Base-by-base conservation (phyloP, 2,888 invertebrate species). In the Xanthia togata region DNA sequence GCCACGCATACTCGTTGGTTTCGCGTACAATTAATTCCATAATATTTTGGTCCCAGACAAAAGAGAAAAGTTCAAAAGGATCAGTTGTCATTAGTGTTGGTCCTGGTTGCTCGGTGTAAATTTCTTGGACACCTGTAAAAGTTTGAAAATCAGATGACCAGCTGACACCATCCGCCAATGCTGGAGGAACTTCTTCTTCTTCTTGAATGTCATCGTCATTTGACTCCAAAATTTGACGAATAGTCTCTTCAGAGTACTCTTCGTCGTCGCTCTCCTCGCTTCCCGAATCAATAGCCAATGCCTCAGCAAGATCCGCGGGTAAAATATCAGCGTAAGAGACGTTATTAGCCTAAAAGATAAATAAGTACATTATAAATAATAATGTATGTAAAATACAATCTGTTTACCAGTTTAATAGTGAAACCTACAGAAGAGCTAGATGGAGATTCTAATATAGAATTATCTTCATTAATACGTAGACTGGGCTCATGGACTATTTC, bases 41-140 rank as follows among this genome's bases (percentile, higher is more conserved):
- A 0, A 74, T 70, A 74, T 70, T 44, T 60, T 60, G 74, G 55
- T 78, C 78, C 78, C 73, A 71, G 60, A 74, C 65, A 70, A 1
- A 74, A 50, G 78, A 70, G 53, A 78, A 78, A 8, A 78, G 65
- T 62, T 78, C 70, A 60, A 78, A 74, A 67, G 73, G 78, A 57
- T 57, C 44, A 59, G 47, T 65, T 65, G 2, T 57, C 73, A 0
- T 65, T 65, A 73, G 0, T 65, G 55, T 65, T 6, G 65, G 57
- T 59, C 57, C 59, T 65, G 65, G 57, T 65, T 73, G 73, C 65
- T 65, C 65, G 0, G 17, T 65, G 44, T 59, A 59, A 65, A 73
- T 0, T 65, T 73, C 57, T 0, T 67, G 71, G 71, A 63, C 53
- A 63, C 50, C 70, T 70, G 62, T 62, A 62, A 71, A 71, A 50